phyloP scores from a whole-genome alignment of 2,113 vertebrate genomes.

The Gopherus evgoodei region DNA sequence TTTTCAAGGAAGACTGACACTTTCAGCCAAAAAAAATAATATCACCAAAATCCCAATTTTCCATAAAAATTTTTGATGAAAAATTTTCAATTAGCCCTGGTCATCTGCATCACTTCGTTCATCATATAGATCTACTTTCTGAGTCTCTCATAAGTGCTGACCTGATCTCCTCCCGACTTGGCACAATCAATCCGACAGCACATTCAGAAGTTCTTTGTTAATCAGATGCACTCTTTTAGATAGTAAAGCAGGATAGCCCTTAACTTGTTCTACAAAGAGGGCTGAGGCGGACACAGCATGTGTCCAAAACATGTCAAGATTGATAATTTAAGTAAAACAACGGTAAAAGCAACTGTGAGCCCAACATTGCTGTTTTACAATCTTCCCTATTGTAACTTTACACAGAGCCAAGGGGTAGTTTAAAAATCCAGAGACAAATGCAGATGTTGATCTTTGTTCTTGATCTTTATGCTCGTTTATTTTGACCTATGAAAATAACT shows the following conservation, averaged over 20 bases:
- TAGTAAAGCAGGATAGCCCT: not conserved
- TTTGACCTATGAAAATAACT: not conserved
- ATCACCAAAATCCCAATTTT: not conserved
- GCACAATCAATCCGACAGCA: not conserved
- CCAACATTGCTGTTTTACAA: not conserved
- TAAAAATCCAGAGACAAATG: not conserved
- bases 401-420: constrained; percentile 5
- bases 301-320: not conserved
- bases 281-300: not conserved
- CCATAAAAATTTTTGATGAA: not conserved
- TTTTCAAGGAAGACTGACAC: not conserved
- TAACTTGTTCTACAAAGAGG: not conserved
- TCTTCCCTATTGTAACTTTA: not conserved
- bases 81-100: not conserved
- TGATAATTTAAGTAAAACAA: not conserved
- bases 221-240: not conserved
- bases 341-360: constrained; percentile 10
- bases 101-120: not conserved
- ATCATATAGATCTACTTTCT: not conserved
- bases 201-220: not conserved
- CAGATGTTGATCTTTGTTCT: not conserved
- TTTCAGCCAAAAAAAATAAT: not conserved
- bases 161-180: not conserved
- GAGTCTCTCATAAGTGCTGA: not conserved
- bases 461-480: constrained; percentile 11